Percentiles rank a stretch among this genome's conserved stretches.
phyloP scores from a whole-genome alignment of 92 coral and sea anemone species.

The Parazoanthus atlanticus region DNA sequence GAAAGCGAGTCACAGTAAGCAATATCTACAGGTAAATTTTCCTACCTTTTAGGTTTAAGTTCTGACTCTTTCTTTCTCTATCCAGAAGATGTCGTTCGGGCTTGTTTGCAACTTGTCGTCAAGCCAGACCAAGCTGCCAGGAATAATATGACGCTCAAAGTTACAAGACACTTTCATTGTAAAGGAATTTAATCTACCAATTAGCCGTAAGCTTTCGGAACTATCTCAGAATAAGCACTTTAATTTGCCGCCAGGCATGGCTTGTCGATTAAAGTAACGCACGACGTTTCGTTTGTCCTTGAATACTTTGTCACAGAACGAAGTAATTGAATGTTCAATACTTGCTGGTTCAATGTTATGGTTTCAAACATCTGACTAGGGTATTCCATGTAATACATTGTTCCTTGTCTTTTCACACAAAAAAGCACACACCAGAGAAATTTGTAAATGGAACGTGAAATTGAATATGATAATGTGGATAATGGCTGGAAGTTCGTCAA shows the following conservation, averaged over 20 bases:
- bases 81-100: background rate
- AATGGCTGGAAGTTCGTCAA: background rate
- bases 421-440: background rate
- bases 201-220: slow-evolving; percentile 14
- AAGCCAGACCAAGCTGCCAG: slow-evolving; percentile 5
- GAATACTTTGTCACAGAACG: background rate
- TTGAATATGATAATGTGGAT: slow-evolving; percentile 12
- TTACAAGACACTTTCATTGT: slow-evolving; percentile 9
- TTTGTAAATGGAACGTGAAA: slow-evolving; percentile 18
- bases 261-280: slow-evolving; percentile 2
- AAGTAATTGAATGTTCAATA: background rate
- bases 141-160: background rate
- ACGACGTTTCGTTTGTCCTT: background rate
- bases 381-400: background rate
- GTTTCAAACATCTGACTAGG: background rate
- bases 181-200: slow-evolving; percentile 41
- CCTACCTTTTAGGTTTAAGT: background rate
- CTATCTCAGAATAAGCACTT: background rate
- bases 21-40: background rate
- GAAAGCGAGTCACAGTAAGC: background rate
- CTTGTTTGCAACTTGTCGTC: slow-evolving; percentile 8
- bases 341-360: background rate
- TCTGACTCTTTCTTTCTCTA: background rate
- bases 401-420: background rate
- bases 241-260: slow-evolving; percentile 28